Base-by-base conservation (phyloP, 64 coral and sea anemone species). In the Cladopsammia gracilis region DNA sequence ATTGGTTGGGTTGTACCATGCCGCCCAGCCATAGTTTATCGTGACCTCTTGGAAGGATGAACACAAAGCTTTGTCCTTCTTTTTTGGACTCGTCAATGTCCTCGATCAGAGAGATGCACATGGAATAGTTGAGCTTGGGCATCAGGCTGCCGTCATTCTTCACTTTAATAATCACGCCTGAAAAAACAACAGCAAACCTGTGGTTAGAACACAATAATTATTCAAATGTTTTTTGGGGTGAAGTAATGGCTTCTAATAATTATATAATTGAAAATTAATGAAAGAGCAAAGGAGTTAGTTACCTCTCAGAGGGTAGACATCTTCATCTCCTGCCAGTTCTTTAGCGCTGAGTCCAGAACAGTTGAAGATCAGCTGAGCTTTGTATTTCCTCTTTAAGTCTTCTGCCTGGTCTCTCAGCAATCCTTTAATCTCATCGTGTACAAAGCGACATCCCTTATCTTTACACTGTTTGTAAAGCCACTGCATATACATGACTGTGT, bases 391-490 rank as follows among this genome's bases (percentile, higher is more conserved):
- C 43, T 64, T 83, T 57, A 83, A 65, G 34, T 83, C 79, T 44
- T 83, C 79, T 61, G 62, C 25, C 13, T 83, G 79, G 20, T 83
- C 79, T 48, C 62, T 83, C 42, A 83, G 26, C 20, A 83, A 9
- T 47, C 79, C 79, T 14, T 83, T 25, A n/a, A 83, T 64, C 23
- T 83, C 79, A 42, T 65, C 56, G 42, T 64, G 58, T 48, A 84
- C 80, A 22, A 84, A 62, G 26, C 80, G 80, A 62, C 58, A 61
- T 18, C 80, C 80, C 19, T 84, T 84, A 24, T 61, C 80, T 58
- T 57, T 22, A 62, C 58, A 64, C 65, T 87, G 84, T 87, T 87
- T 87, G 48, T 87, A 87, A 53, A 87, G 66, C 84, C 84, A 87
- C 84, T 87, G 84, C 84, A 87, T 87, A 66, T 87, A 87, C 7